These are phyloP conservation scores for Trichogramma pretiosum DNA, from an alignment of 1,140 invertebrate species.

Conservation along the genomic window DNA sequence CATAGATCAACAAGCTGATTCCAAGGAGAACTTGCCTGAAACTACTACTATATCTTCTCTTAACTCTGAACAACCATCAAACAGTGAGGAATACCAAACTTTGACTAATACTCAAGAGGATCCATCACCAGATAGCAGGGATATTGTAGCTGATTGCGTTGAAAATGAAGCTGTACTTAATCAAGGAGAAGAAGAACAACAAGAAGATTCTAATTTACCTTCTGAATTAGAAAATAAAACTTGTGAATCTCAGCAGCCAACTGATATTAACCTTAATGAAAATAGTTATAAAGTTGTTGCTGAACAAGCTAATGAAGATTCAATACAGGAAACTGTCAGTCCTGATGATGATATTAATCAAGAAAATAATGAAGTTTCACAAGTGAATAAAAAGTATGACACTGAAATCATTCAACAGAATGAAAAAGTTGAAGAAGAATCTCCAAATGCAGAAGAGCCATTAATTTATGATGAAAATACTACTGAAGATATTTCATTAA, in stretches of 20 bases:
- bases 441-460: slow-evolving; percentile 14
- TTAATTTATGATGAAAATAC: slow-evolving; percentile 15
- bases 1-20: slow-evolving; percentile 41
- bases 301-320: too few species aligned
- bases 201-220: slow-evolving; percentile 6
- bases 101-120: too few species aligned
- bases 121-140: too few species aligned
- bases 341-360: too few species aligned
- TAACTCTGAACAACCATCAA: too few species aligned
- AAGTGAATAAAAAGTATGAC: too few species aligned
- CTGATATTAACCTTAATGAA: slow-evolving; percentile 1
- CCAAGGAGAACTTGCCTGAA: slow-evolving; percentile 25
- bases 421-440: neutral
- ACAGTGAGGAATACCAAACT: slow-evolving; percentile 10
- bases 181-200: slow-evolving; percentile 9
- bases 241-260: neutral
- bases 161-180: too few species aligned
- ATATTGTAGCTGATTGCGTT: too few species aligned
- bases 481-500: slow-evolving; percentile 4
- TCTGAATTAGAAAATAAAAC: neutral
- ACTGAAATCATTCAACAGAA: neutral
- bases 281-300: too few species aligned
- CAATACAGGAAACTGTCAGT: too few species aligned
- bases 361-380: too few species aligned
- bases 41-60: slow-evolving; percentile 18